Percentiles rank a stretch among this genome's conserved stretches.
Conservation (phyloP, 2,797 vertebrate species). For the Florisuga fusca region DNA sequence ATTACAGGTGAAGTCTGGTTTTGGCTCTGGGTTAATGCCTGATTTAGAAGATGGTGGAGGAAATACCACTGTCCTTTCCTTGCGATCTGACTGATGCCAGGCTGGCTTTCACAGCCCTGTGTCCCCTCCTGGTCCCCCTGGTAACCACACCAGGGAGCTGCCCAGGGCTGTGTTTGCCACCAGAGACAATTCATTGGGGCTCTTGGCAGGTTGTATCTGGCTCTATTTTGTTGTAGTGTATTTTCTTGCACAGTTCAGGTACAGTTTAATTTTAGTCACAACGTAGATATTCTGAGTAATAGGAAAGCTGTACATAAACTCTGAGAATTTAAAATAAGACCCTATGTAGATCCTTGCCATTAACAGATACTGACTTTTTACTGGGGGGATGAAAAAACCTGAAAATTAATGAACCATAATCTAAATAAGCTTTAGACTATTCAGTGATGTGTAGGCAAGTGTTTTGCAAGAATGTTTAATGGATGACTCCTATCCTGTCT, state of each 20-base stretch:
- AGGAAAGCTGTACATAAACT: background rate
- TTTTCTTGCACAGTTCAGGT: background rate
- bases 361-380: background rate
- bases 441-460: background rate
- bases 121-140: background rate
- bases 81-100: background rate
- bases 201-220: background rate
- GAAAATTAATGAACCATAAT: background rate
- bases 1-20: background rate
- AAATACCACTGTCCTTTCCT: rapidly evolving
- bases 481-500: background rate
- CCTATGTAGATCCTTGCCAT: background rate
- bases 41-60: background rate
- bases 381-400: background rate
- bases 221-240: background rate
- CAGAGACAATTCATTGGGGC: rapidly evolving
- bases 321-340: background rate
- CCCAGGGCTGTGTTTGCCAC: background rate
- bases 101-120: background rate
- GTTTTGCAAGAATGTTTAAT: background rate
- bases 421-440: background rate
- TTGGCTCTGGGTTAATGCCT: background rate
- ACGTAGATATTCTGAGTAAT: background rate
- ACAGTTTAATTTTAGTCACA: background rate
- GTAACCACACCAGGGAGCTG: background rate